Percentiles rank a stretch among this genome's conserved stretches.
These are phyloP conservation scores for Ifrita kowaldi DNA, from an alignment of 2,113 vertebrate genomes.

Conservation along the genomic window DNA sequence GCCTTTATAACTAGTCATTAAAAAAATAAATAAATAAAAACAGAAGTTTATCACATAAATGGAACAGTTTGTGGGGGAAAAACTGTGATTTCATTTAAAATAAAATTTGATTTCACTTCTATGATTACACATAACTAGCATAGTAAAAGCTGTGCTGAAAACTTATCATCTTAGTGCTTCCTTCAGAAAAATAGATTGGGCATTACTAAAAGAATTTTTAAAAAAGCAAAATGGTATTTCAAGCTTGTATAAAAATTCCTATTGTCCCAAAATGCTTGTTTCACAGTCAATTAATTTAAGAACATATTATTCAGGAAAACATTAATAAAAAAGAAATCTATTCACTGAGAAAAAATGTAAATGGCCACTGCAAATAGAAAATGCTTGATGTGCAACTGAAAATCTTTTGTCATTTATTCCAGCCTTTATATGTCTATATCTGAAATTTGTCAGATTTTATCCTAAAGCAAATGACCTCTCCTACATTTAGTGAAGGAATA, in stretches of 20 bases:
- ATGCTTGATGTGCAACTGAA: slow-evolving; percentile 38
- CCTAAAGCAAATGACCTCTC: slow-evolving; percentile 72
- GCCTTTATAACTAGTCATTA: slow-evolving; percentile 66
- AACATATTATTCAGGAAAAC: slow-evolving; percentile 35
- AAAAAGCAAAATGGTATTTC: background rate
- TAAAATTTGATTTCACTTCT: slow-evolving; percentile 26
- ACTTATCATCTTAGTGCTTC: background rate
- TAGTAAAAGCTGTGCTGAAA: slow-evolving; percentile 5
- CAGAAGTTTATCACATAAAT: slow-evolving; percentile 59
- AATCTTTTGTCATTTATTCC: slow-evolving; percentile 63
- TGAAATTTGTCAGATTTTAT: slow-evolving; percentile 72
- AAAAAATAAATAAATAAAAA: slow-evolving; percentile 56
- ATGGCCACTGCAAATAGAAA: slow-evolving; percentile 27
- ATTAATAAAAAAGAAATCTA: slow-evolving; percentile 33
- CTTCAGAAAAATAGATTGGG: background rate
- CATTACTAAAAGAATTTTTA: background rate
- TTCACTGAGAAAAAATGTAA: slow-evolving; percentile 35
- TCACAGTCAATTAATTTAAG: slow-evolving; percentile 43
- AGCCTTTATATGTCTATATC: slow-evolving; percentile 46
- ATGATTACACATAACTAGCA: slow-evolving; percentile 2
- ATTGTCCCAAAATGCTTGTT: slow-evolving; percentile 32
- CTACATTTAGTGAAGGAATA: slow-evolving; percentile 54
- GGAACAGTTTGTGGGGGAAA: slow-evolving; percentile 3
- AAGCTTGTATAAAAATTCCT: slow-evolving; percentile 13
- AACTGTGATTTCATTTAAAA: slow-evolving; percentile 49